Evolutionary conservation across 2,113 vertebrate species (phyloP).

Genomic region (Calidris pygmaea): DNA sequence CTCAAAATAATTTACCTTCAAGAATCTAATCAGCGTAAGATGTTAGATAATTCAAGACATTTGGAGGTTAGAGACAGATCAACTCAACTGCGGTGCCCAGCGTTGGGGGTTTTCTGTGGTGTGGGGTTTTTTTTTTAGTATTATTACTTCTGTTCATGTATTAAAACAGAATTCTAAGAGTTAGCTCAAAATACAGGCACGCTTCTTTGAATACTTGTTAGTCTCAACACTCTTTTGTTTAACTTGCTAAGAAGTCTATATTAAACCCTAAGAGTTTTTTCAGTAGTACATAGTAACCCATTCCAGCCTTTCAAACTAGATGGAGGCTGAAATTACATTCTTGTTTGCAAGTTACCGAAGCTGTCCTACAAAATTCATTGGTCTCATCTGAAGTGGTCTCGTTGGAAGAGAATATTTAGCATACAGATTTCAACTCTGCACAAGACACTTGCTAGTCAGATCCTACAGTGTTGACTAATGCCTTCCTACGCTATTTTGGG

Average conservation of each 20-base stretch:
- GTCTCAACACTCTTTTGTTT: background rate
- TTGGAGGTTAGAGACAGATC: background rate
- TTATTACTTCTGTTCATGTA: background rate
- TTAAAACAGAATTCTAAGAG: background rate
- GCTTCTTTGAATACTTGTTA: background rate
- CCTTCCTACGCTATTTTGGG: background rate
- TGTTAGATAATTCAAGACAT: background rate
- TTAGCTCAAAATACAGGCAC: conserved; percentile 40
- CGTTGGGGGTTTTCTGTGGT: background rate
- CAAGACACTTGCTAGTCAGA: conserved; percentile 2
- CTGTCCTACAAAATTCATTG: background rate
- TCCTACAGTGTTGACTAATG: background rate
- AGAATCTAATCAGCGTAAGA: background rate
- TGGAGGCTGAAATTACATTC: background rate
- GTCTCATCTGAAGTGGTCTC: conserved; percentile 2
- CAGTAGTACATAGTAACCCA: conserved; percentile 9
- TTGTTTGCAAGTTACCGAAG: background rate
- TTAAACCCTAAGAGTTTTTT: background rate
- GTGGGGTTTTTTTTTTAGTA: background rate
- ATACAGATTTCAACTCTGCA: background rate
- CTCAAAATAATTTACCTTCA: conserved; percentile 6
- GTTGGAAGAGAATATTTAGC: background rate
- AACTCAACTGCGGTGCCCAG: background rate
- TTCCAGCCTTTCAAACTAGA: background rate
- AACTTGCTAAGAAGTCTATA: background rate